Evolutionary conservation across 2,888 invertebrate species (phyloP), one percentile per base, ranked within the genome.

Genomic region (Ephialtes manifestator): DNA sequence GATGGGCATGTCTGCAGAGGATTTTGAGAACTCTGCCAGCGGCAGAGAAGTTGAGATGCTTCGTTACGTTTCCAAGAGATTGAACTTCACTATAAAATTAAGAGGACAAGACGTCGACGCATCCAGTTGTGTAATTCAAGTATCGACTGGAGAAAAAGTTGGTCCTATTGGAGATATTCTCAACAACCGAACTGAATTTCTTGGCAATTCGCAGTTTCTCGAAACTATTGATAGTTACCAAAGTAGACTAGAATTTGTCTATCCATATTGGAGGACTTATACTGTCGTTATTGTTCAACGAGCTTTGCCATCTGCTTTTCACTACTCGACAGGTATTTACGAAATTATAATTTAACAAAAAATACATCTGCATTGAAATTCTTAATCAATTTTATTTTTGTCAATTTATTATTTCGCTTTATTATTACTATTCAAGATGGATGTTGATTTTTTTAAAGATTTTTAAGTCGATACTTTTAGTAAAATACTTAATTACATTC

Each of bases 141-240:
- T 88, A 8, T 67, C 84, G 0, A 55, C 81, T 24, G 87, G 86
- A 2, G 58, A 60, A 2, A 24, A 15, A 8, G 67, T 68, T 18
- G 83, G 88, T 0, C 81, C 82, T 20, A 75, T 86, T 18, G 88
- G 88, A 28, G 88, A 88, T 55, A 58, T 88, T 13, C 24, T 88
- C 0, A 78, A 31, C 8, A 84, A 75, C 7, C 76, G 65, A 24
- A 85, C 85, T 1, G 87, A 84, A 3, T 77, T 84, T 8, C 65
- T 87, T 28, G 83, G 72, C 15, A 87, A 86, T 51, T 63, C 83
- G 0, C 82, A 85, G 55, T 71, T 81, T 76, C 75, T 86, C 46
- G 86, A 86, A 31, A 18, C 24, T 3, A 18, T 87, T 1, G 72
- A 85, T 18, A 35, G 65, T 5, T 35, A 71, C 24, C 67, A 53